A percentile compares a stretch with the other conserved stretches of the same genome.
These are phyloP conservation scores for Watsonalla cultraria DNA, from an alignment of 2,888 invertebrate species.

Conservation along the genomic window DNA sequence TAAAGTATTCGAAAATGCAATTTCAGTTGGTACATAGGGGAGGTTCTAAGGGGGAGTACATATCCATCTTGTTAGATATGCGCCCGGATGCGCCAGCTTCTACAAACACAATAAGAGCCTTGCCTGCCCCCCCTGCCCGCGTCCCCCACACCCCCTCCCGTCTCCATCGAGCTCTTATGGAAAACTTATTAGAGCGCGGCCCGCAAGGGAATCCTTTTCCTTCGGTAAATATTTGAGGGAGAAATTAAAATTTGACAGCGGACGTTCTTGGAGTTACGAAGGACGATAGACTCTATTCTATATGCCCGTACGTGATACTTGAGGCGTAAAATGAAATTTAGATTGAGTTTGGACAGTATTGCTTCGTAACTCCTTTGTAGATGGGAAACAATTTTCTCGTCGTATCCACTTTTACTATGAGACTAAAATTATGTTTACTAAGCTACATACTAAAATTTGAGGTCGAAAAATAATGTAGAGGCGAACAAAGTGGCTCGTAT, in stretches of 20 bases:
- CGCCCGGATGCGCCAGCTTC: constrained; percentile 77
- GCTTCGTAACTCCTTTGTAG: constrained; percentile 41
- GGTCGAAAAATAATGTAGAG: too few relatives aligned
- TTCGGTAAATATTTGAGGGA: constrained; percentile 78
- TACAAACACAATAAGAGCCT: constrained; percentile 78
- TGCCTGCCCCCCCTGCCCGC: constrained; percentile 42
- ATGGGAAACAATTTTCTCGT: constrained; percentile 15
- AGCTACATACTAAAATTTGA: not conserved
- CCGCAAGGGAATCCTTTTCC: constrained; percentile 78
- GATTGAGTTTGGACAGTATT: constrained; percentile 70
- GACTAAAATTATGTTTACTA: not conserved
- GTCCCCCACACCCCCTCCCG: constrained; percentile 23
- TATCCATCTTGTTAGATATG: constrained; percentile 79
- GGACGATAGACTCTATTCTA: constrained; percentile 62
- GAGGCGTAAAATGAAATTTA: constrained; percentile 77
- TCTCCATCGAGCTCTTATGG: constrained; percentile 64
- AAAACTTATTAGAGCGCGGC: constrained; percentile 78
- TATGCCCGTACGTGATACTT: constrained; percentile 73
- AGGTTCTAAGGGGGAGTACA: constrained; percentile 68
- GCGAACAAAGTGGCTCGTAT: too few relatives aligned
- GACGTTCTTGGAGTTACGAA: constrained; percentile 61
- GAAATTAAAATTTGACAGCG: constrained; percentile 79
- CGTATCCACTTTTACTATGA: not conserved
- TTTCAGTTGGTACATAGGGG: constrained; percentile 67
- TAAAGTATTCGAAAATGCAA: constrained; percentile 74